Base-by-base conservation (phyloP, 2,888 invertebrate genomes). In the Macaria notata region DNA sequence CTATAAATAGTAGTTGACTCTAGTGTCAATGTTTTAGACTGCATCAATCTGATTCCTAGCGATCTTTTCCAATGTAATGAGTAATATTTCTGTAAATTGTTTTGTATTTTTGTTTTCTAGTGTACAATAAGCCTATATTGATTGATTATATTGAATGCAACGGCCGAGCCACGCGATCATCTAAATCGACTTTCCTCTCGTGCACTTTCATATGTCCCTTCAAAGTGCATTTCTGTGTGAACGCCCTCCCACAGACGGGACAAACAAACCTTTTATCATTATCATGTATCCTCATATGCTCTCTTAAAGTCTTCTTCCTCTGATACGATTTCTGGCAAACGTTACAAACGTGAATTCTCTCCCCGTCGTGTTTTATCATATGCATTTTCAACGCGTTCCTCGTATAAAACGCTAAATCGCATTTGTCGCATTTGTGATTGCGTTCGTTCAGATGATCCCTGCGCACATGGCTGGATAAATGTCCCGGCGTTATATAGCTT, bases 331-430 rank as follows among this genome's bases (percentile, higher is more conserved):
- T 93, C 53, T 88, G 78, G 50, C 93, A 93, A 0, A 92, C 81
- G 5, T 78, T 80, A 59, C 93, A 93, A 0, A 83, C 79, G 31
- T 92, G 93, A 31, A 93, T 93, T 9, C 93, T 68, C 31, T 90
- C 89, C 0, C 92, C 92, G 0, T 92, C 92, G 45, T 93, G 93
- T 9, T 91, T 92, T 0, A 92, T 92, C 88, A 92, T 92, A 58
- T 93, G 93, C 83, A 92, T 92, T 58, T 92, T 92, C 31, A 93
- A 69, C 4, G 92, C 92, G 50, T 92, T 92, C 59, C 89, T 89
- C 0, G 92, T 91, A 53, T 92, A 92, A 60, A 93, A 93, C 0
- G 92, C 92, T 3, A 89, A 69, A 33, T 92, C 88, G 45, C 93
- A 93, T 38, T 92, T 85, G 31, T 86, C 86, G 49, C 93, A 93